Evolutionary conservation across 2,888 invertebrate genomes (phyloP), one percentile per base, ranked within the genome.

Genomic region (Strigamia crassipes): DNA sequence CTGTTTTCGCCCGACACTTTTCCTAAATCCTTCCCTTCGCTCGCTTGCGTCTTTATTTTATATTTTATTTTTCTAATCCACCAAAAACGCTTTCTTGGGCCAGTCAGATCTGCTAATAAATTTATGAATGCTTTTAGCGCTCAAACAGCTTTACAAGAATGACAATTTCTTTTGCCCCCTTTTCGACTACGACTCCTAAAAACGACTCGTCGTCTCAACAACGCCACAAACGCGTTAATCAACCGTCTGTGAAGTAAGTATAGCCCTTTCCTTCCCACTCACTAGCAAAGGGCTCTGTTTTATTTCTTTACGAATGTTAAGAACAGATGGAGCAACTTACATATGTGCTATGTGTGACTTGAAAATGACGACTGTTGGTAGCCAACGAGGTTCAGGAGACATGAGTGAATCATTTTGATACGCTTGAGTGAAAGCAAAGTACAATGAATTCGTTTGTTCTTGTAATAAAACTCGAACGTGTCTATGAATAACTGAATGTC

Each of bases 31-130:
- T 38, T 42, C 41, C 42, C 42, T 79, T 41, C 79, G 41, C 42
- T 38, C 79, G 41, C 38, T 23, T 42, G 41, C 38, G 18, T 41
- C 42, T 41, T 41, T 42, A 23, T 42, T 79, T 27, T 51, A 51
- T 56, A 51, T 80, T 51, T 51, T 41, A 46, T 51, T 80, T 56
- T 80, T 80, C n/a, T 80, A 80, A 80, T 80, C 80, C 56, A 38
- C 56, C 51, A 56, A 56, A 80, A 80, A 80, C 38, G 80, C 56
- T 80, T 80, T 51, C 56, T 80, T 80, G 51, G 46, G 41, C 56
- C 80, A 80, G 51, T 80, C 56, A 80, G 41, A 80, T 80, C 56
- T 80, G 38, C 80, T 80, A 80, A 80, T 80, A 80, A 80, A 80
- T 80, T 80, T 80, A 80, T 80, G 80, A 80, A 38, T 51, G 80